A percentile compares a stretch with the other conserved stretches of the same genome.
Conservation (phyloP, 2,888 invertebrate species). For the Minunthozetes semirufus region DNA sequence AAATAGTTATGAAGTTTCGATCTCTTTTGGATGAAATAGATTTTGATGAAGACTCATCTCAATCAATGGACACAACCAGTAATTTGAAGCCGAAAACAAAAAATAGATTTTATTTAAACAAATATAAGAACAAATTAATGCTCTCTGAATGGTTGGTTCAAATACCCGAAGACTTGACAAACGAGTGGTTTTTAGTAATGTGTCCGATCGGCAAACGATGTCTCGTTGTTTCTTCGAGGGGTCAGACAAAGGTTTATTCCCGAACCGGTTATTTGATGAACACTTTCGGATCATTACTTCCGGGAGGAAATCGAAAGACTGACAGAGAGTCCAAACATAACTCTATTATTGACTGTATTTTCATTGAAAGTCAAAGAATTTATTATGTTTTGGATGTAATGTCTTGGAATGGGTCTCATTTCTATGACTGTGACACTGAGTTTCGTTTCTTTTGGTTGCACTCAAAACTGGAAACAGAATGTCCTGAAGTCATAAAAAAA, state of each 20-base stretch:
- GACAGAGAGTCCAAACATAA: conserved; percentile 49
- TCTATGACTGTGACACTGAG: conserved; percentile 59
- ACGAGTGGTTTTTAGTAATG: conserved; percentile 54
- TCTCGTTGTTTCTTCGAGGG: conserved; percentile 70
- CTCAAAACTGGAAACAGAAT: conserved; percentile 58
- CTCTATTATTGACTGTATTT: conserved; percentile 78
- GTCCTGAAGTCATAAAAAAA: neutral
- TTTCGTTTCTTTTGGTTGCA: conserved; percentile 78
- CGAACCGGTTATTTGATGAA: conserved; percentile 57
- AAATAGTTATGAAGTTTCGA: conserved; percentile 5
- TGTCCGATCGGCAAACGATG: conserved; percentile 77
- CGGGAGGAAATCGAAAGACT: conserved; percentile 57
- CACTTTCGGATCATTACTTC: conserved; percentile 60
- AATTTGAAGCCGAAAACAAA: neutral
- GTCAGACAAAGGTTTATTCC: conserved; percentile 62
- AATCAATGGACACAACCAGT: neutral
- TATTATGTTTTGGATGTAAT: conserved; percentile 76
- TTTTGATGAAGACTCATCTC: neutral
- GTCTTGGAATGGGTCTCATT: conserved; percentile 66
- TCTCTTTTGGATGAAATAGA: neutral
- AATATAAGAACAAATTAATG: conserved; percentile 61
- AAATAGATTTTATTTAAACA: conserved; percentile 13
- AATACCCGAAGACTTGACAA: conserved; percentile 58
- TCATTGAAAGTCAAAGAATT: conserved; percentile 55
- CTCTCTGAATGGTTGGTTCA: conserved; percentile 88